Conservation (phyloP, 2,797 vertebrate species). For the Galaxias olidus region DNA sequence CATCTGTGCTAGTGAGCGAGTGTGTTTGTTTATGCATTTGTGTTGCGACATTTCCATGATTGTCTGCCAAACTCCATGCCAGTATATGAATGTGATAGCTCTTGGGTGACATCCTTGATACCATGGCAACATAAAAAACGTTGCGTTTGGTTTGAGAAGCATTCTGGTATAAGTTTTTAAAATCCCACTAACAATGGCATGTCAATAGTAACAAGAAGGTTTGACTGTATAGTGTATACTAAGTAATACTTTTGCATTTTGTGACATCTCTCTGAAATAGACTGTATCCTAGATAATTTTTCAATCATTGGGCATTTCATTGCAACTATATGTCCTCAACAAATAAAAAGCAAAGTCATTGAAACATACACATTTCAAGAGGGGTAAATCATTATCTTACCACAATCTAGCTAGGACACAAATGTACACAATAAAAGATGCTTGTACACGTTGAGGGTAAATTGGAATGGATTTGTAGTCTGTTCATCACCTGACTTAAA, state of each 20-base stretch:
- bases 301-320: no score
- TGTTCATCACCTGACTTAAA: slow-evolving; percentile 53
- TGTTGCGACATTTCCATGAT: slow-evolving; percentile 19
- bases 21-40: slow-evolving; percentile 32
- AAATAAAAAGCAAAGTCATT: no score
- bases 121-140: slow-evolving; percentile 72
- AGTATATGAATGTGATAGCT: slow-evolving; percentile 60
- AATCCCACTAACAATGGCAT: slow-evolving; percentile 14
- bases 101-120: slow-evolving; percentile 68
- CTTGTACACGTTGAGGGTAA: slow-evolving; percentile 1
- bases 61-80: slow-evolving; percentile 47
- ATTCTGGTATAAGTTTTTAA: slow-evolving; percentile 60
- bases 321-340: no score
- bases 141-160: slow-evolving; percentile 57
- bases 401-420: no score
- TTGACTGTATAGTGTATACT: no score
- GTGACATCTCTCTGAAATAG: no score
- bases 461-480: slow-evolving; percentile 40
- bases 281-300: no score
- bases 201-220: no score
- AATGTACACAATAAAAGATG: no score
- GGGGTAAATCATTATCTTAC: no score
- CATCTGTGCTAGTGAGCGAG: slow-evolving; percentile 52
- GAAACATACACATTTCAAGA: no score
- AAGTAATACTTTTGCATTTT: no score